Percentiles rank a stretch among this genome's conserved stretches.
These are phyloP conservation scores for Chymomyza costata DNA, from an alignment of 1,140 invertebrate species.

Conservation along the genomic window DNA sequence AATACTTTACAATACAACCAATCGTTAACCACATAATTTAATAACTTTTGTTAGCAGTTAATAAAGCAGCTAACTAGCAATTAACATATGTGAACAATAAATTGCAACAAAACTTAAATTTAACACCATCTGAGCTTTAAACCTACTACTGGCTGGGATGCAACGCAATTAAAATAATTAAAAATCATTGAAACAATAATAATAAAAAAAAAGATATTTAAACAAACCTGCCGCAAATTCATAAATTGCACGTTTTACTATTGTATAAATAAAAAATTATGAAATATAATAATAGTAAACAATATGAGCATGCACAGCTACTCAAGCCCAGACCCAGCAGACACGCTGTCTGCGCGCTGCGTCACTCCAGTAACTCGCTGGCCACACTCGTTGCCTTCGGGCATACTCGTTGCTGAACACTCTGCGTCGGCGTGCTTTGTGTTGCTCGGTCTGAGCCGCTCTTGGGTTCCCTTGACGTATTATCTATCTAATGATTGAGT, in stretches of 20 bases:
- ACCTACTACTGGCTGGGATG: no score
- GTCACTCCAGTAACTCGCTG: no score
- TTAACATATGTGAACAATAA: slow-evolving; percentile 39
- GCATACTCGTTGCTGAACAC: slow-evolving; percentile 33
- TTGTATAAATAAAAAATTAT: slow-evolving; percentile 4
- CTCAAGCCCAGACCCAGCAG: no score
- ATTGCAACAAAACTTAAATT: slow-evolving; percentile 8
- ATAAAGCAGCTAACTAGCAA: slow-evolving; percentile 13
- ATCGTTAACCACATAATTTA: no score
- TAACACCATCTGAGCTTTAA: slow-evolving; percentile 21
- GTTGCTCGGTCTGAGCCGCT: slow-evolving; percentile 3
- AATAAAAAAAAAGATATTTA: slow-evolving; percentile 2
- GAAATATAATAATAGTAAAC: slow-evolving; percentile 10
- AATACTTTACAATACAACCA: not conserved
- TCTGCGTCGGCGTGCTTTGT: slow-evolving; percentile 27
- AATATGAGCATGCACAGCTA: slow-evolving; percentile 5
- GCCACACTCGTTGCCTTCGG: not conserved
- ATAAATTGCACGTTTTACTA: slow-evolving; percentile 41
- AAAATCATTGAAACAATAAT: not conserved
- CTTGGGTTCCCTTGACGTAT: not conserved
- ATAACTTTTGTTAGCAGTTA: no score
- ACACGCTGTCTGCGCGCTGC: no score
- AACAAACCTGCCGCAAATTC: slow-evolving; percentile 24
- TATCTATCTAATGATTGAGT: slow-evolving; percentile 4
- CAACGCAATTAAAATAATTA: slow-evolving; percentile 47